These are phyloP conservation scores for Apamea anceps DNA, from an alignment of 2,888 invertebrate species.

Conservation along the genomic window DNA sequence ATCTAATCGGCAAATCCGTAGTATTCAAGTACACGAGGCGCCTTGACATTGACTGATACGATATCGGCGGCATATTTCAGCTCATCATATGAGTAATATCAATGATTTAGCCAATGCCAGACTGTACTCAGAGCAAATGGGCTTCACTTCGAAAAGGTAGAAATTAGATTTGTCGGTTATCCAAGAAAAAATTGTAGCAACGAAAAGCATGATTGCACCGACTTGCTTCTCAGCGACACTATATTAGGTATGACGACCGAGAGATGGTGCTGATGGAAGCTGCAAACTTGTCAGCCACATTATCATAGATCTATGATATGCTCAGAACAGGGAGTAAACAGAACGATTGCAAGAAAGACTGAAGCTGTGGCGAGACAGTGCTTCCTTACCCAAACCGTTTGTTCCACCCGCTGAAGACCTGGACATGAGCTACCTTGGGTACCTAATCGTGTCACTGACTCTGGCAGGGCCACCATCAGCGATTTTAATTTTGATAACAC, in stretches of 20 bases:
- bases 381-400: too few species aligned
- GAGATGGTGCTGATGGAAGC: neutral
- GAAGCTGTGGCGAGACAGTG: too few species aligned
- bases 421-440: too few species aligned
- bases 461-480: too few species aligned
- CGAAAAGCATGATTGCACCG: too few species aligned
- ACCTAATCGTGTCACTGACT: too few species aligned
- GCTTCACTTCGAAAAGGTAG: neutral
- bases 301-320: neutral
- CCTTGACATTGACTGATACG: slow-evolving; percentile 7
- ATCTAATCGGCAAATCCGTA: slow-evolving; percentile 1
- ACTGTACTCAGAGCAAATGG: neutral
- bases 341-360: too few species aligned
- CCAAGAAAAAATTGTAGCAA: too few species aligned
- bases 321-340: too few species aligned
- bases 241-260: neutral
- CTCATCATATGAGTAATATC: neutral
- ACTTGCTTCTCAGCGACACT: neutral
- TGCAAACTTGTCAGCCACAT: neutral
- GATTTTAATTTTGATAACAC: too few species aligned
- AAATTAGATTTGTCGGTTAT: neutral
- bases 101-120: neutral
- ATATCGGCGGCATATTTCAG: neutral
- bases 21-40: neutral
- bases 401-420: too few species aligned